phyloP scores from a whole-genome alignment of 2,797 vertebrate species.

The Melanotaenia trifasciata region DNA sequence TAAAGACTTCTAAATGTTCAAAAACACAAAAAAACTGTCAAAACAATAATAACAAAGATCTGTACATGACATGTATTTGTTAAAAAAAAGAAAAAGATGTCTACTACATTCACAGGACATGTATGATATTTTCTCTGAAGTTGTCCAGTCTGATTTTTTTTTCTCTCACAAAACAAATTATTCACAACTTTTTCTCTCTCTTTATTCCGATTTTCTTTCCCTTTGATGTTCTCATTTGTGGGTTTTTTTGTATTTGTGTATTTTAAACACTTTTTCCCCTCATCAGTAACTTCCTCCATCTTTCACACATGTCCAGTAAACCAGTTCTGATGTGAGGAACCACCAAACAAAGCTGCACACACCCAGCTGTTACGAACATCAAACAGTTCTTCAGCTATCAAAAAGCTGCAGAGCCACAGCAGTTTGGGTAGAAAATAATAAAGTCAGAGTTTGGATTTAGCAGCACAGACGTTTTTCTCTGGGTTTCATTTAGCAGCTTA shows the following conservation, averaged over 20 bases:
- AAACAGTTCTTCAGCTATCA: slow-evolving; percentile 42
- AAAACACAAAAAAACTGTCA: not conserved
- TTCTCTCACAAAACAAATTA: not conserved
- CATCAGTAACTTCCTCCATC: slow-evolving; percentile 26
- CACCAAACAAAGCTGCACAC: slow-evolving; percentile 44
- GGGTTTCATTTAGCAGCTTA: slow-evolving; percentile 48
- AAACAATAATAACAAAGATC: not conserved
- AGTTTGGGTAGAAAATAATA: slow-evolving; percentile 36
- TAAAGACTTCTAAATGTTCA: not conserved
- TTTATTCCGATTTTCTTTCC: not conserved
- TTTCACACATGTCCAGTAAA: slow-evolving; percentile 51
- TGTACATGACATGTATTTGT: not conserved
- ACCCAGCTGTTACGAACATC: slow-evolving; percentile 62
- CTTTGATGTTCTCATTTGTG: not conserved
- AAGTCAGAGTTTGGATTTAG: slow-evolving; percentile 50
- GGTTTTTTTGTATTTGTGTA: slow-evolving; percentile 6
- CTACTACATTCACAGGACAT: not conserved
- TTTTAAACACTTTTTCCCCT: slow-evolving; percentile 39
- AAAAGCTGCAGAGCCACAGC: slow-evolving; percentile 34
- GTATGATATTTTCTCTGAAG: not conserved
- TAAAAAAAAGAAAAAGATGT: not conserved
- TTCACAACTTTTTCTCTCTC: not conserved
- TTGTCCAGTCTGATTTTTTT: not conserved
- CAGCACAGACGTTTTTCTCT: slow-evolving; percentile 33
- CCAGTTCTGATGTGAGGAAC: slow-evolving; percentile 12